Evolutionary conservation across 1,140 invertebrate genomes (phyloP).

Genomic region (Diprion similis): DNA sequence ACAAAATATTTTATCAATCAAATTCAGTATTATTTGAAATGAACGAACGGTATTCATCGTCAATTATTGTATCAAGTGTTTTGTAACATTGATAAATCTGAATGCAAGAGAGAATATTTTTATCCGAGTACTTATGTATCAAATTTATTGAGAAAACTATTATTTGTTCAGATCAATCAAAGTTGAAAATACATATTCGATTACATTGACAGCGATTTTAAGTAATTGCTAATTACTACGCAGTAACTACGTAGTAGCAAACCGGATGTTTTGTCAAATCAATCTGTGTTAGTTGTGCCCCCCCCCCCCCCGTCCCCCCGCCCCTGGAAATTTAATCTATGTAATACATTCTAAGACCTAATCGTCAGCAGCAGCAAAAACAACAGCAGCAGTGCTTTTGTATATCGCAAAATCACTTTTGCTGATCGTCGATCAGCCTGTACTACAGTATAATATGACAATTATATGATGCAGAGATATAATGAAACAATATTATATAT

Average conservation of each 20-base stretch:
- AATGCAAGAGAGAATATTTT: neutral
- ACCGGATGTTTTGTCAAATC: constrained; percentile 51
- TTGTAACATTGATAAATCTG: neutral
- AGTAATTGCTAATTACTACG: no score
- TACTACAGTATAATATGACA: neutral
- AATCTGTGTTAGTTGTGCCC: constrained; percentile 55
- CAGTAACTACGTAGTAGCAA: no score
- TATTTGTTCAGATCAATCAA: neutral
- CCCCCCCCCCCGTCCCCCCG: constrained; percentile 28
- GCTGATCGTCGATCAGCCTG: constrained; percentile 9
- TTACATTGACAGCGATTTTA: no score
- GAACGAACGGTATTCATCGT: neutral
- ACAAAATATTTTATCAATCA: constrained; percentile 41
- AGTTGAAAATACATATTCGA: no score
- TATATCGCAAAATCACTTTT: constrained; percentile 17
- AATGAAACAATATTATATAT: constrained; percentile 13
- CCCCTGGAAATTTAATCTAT: constrained; percentile 36
- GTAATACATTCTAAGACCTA: constrained; percentile 28
- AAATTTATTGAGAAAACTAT: no score
- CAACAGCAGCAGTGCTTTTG: constrained; percentile 29
- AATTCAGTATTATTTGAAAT: no score
- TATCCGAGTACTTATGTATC: neutral
- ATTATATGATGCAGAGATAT: neutral
- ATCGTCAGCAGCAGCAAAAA: constrained; percentile 28
- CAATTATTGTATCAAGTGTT: neutral